Conservation (phyloP, 2,888 invertebrate species). For the Watsonalla cultraria region DNA sequence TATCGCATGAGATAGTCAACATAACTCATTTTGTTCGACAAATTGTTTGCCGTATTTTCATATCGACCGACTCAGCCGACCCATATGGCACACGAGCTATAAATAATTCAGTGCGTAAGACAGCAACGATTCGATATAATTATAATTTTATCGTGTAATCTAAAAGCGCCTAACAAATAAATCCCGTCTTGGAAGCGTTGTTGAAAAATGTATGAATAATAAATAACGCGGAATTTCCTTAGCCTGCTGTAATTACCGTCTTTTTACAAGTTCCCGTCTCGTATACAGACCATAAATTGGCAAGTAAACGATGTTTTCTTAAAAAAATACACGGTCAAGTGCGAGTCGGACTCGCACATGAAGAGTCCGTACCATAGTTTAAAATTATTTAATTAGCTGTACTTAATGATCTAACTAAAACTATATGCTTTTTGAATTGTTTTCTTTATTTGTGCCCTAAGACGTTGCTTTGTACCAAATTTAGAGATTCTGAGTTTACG, state of each 20-base stretch:
- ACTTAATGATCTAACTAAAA: too few species aligned
- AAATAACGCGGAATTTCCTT: neutral
- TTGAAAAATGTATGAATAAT: neutral
- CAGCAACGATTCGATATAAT: neutral
- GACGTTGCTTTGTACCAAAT: too few species aligned
- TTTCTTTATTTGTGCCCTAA: too few species aligned
- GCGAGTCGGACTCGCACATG: too few species aligned
- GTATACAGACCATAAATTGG: too few species aligned
- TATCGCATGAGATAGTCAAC: neutral
- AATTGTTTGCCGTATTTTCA: neutral
- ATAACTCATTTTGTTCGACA: neutral
- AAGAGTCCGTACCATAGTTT: too few species aligned
- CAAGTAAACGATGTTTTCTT: too few species aligned
- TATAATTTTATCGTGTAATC: neutral
- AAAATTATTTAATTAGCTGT: too few species aligned
- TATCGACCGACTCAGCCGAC: neutral
- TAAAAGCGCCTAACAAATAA: neutral
- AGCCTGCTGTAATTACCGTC: neutral
- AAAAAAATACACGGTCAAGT: too few species aligned
- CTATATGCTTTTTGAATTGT: too few species aligned
- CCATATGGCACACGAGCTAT: neutral
- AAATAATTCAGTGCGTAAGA: neutral
- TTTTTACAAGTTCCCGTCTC: neutral
- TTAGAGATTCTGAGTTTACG: too few species aligned
- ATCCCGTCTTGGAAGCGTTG: neutral